A percentile compares a stretch with the other conserved stretches of the same genome.
Evolutionary conservation across 1,140 invertebrate genomes (phyloP).

Genomic region (Prorops nasuta): DNA sequence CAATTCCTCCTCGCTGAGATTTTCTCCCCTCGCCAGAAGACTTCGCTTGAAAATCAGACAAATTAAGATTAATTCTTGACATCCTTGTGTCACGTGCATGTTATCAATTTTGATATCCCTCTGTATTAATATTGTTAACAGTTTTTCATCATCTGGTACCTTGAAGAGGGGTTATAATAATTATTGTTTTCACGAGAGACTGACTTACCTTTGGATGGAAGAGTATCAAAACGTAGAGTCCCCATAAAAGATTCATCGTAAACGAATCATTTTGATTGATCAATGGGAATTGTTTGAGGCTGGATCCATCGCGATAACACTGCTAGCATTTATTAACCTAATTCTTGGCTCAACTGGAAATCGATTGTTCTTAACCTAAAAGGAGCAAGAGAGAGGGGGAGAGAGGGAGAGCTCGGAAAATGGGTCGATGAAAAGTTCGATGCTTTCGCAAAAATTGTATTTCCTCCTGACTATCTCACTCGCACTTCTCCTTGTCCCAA

Average conservation of each 20-base stretch:
- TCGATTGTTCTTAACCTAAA: too few species aligned
- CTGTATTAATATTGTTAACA: background rate
- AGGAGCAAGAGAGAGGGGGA: too few species aligned
- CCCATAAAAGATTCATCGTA: background rate
- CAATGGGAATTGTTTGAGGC: background rate
- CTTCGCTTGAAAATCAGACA: background rate
- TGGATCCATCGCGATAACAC: background rate
- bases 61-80: background rate
- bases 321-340: background rate
- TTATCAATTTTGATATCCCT: slow-evolving; percentile 5
- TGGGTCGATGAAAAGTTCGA: slow-evolving; percentile 11
- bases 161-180: slow-evolving; percentile 2
- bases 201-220: background rate
- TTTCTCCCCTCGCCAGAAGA: background rate
- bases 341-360: background rate
- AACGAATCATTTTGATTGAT: background rate
- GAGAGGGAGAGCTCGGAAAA: too few species aligned
- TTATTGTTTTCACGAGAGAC: slow-evolving; percentile 5
- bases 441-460: slow-evolving; percentile 7
- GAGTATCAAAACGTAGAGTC: background rate
- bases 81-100: slow-evolving; percentile 9
- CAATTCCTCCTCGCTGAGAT: slow-evolving; percentile 2
- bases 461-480: slow-evolving; percentile 11
- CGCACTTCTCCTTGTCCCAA: slow-evolving; percentile 1
- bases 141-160: background rate